Base-by-base conservation (phyloP, 2,888 invertebrate genomes). In the Scaptomyza tumidula region DNA sequence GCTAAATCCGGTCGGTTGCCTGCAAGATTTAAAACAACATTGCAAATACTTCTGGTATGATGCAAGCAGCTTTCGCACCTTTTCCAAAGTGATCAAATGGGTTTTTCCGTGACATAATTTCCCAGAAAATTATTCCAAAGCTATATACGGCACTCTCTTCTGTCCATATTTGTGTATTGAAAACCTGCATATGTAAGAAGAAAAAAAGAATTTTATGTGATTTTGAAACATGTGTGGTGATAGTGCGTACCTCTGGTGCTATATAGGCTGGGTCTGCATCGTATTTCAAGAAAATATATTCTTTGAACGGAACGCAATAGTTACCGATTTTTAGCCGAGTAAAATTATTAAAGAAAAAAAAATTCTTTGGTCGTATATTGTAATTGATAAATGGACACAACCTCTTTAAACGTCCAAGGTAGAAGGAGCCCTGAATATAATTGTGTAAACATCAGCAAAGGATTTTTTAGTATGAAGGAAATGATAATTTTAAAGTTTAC, bases 101-200 rank as follows among this genome's bases (percentile, higher is more conserved):
- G 13, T 45, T 37, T 24, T 37, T 56, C 0, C 44, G 50, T 1
- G 62, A 16, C 29, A 63, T n/a, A 3, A 52, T 6, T 10, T 63
- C 52, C 63, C 63, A 63, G 5, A 46, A 27, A 1, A 57, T 16
- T 14, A 56, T 43, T 9, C 62, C 62, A 29, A 62, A 33, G 29
- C 55, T 48, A 16, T 54, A 46, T 3, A 48, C 19, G 6, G 11
- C 11, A 39, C 59, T 44, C 5, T 13, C 3, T 3, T 16, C 29
- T 1, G 39, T 43, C 1, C 0, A 31, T 39, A 6, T 31, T 10
- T 3, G 24, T 27, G 27, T 27, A n/a, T 0, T 45, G 3, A 27
- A 27, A 45, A 27, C 45, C 45, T 45, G n/a, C 7, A 11, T 2
- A 19, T 10, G 11, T 16, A 6, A 2, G 31, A 7, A 46, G 10